These are phyloP conservation scores for Drosophila yooni DNA, from an alignment of 2,888 invertebrate species.

Conservation along the genomic window DNA sequence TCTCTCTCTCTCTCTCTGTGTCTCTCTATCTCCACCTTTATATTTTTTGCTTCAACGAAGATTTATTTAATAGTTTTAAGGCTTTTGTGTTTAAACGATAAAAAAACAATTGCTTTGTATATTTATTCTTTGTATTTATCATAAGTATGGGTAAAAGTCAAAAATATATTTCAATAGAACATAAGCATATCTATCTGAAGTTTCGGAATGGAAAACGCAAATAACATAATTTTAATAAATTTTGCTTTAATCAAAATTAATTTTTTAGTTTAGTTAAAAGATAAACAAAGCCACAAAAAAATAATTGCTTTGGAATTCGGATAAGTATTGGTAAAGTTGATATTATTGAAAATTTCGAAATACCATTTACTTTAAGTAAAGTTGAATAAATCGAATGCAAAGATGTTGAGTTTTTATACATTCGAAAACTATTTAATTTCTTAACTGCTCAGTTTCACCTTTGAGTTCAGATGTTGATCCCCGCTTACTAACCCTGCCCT, in stretches of 20 bases:
- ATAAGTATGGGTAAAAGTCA: background rate
- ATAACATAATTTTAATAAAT: background rate
- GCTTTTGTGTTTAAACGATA: background rate
- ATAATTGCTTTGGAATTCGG: background rate
- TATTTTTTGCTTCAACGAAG: background rate
- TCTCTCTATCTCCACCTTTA: background rate
- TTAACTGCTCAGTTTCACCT: conserved; percentile 9
- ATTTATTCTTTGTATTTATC: background rate
- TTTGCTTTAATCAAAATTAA: background rate
- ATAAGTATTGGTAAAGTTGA: background rate
- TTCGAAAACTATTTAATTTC: conserved; percentile 4
- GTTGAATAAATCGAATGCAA: background rate
- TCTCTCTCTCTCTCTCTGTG: background rate
- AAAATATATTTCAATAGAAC: background rate
- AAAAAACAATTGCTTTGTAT: background rate
- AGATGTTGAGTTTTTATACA: background rate
- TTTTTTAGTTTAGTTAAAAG: background rate
- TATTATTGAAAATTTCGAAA: background rate
- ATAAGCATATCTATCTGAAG: background rate
- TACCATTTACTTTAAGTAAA: background rate
- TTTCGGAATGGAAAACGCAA: background rate
- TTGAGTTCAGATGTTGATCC: conserved; percentile 14
- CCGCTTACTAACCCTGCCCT: conserved; percentile 1
- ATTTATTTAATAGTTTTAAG: conserved; percentile 4
- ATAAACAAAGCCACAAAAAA: too few species aligned